Evolutionary conservation across 2,888 invertebrate species (phyloP).

Genomic region (Yponomeuta cagnagella): DNA sequence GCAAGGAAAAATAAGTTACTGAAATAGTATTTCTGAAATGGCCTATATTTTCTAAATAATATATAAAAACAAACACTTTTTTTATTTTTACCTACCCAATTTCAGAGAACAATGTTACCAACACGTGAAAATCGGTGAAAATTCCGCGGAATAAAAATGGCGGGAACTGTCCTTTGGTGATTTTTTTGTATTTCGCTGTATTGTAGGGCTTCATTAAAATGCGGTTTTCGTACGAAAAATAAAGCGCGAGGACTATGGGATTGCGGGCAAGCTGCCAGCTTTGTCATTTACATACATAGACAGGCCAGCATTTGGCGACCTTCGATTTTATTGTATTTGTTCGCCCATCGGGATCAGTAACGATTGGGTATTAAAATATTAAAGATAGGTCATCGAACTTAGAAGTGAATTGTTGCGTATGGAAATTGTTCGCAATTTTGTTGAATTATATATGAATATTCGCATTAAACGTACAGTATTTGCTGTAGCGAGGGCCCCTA

Average conservation of each 20-base stretch:
- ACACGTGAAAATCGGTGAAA: not conserved
- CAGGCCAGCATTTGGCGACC: not conserved
- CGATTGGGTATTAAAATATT: conserved; percentile 4
- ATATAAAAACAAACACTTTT: too few relatives aligned
- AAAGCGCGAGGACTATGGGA: conserved; percentile 42
- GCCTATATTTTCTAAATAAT: too few relatives aligned
- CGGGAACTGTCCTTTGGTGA: not conserved
- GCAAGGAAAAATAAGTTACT: too few relatives aligned
- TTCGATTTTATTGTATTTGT: not conserved
- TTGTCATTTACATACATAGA: conserved; percentile 21
- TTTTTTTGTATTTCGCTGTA: conserved; percentile 23
- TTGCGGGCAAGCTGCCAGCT: conserved; percentile 56
- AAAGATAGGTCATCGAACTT: not conserved
- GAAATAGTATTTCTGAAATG: too few relatives aligned
- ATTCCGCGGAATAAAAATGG: conserved; percentile 3
- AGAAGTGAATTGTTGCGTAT: not conserved
- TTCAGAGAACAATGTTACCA: not conserved
- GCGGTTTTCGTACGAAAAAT: conserved; percentile 55
- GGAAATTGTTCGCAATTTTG: not conserved
- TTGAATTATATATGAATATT: not conserved
- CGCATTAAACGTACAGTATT: not conserved
- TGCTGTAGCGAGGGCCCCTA: not conserved
- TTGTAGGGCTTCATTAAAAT: conserved; percentile 49
- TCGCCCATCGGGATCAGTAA: not conserved
- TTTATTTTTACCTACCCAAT: too few relatives aligned